Base-by-base conservation (phyloP, 1,140 invertebrate genomes). In the Bombus terrestris region DNA sequence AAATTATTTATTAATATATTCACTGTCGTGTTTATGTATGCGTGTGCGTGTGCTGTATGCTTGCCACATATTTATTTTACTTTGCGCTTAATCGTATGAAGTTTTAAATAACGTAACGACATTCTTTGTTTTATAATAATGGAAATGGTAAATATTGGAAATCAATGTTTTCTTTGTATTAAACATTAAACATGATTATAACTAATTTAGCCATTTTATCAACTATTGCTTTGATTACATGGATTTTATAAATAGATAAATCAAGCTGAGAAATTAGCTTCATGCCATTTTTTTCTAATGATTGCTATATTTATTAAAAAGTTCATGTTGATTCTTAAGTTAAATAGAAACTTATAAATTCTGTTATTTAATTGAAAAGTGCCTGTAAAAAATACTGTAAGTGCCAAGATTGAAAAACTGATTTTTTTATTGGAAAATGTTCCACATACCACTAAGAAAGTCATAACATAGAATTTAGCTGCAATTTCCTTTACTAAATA, bases 1-100 rank as follows among this genome's bases (percentile, higher is more conserved):
- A 68, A 87, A 85, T 90, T 80, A 80, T 81, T 83, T 35, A 59
- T 73, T 79, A 71, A 66, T 77, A 47, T 87, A 25, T 64, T 84
- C 68, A 66, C 28, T 85, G 53, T 80, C 68, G 32, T 85, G 32
- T 62, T 28, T 85, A 64, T 57, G 10, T 35, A 37, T 53, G 83
- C 28, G 37, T 79, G 32, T 77, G 22, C n/a, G 32, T 71, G 41
- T 37, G 66, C 64, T 68, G 35, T 74, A n/a, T 81, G 66, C 69
- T 80, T 71, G 15, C 39, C 32, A 35, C 10, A 57, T 85, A 39
- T 71, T 39, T 71, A 80, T 69, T 69, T 64, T 76, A n/a, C 76
- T 64, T n/a, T 76, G 28, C 15, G 57, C 37, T 78, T 78, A 22
- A 78, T 41, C 18, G 18, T 41, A 53, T 41, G 15, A 22, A 78